phyloP scores from a whole-genome alignment of 2,113 vertebrate species.

The Sinocyclocheilus anshuiensis region DNA sequence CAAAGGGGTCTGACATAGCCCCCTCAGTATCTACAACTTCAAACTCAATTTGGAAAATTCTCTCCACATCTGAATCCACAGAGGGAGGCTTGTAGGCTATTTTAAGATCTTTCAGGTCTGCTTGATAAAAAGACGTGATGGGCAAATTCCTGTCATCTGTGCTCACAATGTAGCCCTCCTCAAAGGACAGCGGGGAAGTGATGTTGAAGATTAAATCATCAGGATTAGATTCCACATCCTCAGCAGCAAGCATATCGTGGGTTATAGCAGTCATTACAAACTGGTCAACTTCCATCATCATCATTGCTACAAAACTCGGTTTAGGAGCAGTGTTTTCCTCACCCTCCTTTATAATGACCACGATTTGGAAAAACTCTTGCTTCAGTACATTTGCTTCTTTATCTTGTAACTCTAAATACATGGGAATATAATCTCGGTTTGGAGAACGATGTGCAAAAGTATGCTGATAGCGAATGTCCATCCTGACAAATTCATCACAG shows the following conservation, averaged over 20 bases:
- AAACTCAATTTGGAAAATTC: conserved; percentile 91
- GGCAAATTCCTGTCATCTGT: conserved; percentile 92
- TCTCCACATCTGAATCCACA: conserved; percentile 84
- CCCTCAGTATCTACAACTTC: conserved; percentile 93
- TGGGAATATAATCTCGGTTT: conserved; percentile 90
- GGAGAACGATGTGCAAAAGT: conserved; percentile 84
- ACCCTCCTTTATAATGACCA: conserved; percentile 87
- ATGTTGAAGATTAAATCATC: conserved; percentile 92
- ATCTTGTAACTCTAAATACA: conserved; percentile 88
- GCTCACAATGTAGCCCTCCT: conserved; percentile 91
- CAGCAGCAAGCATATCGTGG: conserved; percentile 88
- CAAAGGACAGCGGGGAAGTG: conserved; percentile 84
- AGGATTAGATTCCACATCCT: conserved; percentile 84
- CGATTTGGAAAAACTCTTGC: conserved; percentile 91
- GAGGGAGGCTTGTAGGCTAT: conserved; percentile 91
- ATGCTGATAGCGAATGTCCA: conserved; percentile 87
- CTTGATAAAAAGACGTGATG: conserved; percentile 89
- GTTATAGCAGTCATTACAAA: conserved; percentile 95
- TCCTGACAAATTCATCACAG: conserved; percentile 84
- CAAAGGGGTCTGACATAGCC: conserved; percentile 90
- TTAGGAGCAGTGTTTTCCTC: conserved; percentile 87
- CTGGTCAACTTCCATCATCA: conserved; percentile 98
- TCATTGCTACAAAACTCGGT: conserved; percentile 93
- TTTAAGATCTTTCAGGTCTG: conserved; percentile 87
- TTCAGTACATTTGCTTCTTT: conserved; percentile 78